Base-by-base conservation (phyloP, 2,888 invertebrate genomes). In the Amphipyra tragopoginis region DNA sequence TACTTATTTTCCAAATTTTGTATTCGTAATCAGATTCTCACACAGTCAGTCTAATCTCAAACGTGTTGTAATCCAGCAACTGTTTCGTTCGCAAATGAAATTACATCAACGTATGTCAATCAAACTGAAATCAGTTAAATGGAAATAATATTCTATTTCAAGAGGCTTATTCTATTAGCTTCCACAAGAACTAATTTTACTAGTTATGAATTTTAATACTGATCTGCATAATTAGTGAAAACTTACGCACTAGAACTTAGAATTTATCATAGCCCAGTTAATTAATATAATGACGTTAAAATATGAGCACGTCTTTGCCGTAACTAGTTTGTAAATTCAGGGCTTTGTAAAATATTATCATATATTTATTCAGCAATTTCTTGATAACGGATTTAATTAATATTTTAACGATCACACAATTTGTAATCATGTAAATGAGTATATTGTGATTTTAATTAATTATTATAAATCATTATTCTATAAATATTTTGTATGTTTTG, bases 241-340 rank as follows among this genome's bases (percentile, higher is more conserved):
- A 62, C 43, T 61, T 14, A 13, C 1, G n/a, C 5, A 5, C 8
- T 34, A 7, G 13, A 38, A 38, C 5, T 6, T 13, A 33, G 9
- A 48, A 39, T 60, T 38, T 15, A 6, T 0, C 4, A 15, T 6
- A 38, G 26, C 1, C 7, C 33, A 39, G 26, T 42, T 43, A 9
- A 39, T 59, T 50, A 21, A 43, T 38, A 48, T 15, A 50, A 50
- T 44, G 13, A 21, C 7, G 6, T 15, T 36, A 1, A 47, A 48
- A 51, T 59, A 47, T 51, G 9, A 21, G 8, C 2, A 10, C 14
- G 2, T 36, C 1, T 60, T 43, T 10, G 11, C 10, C 3, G 11
- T 36, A 10, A 10, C 11, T 1, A 29, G 5, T 29, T 5, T 29
- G 5, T 29, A 7, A 7, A 7, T 29, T 29, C 29, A 29, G 5